These are phyloP conservation scores for Psix sp. DNA, from an alignment of 1,140 invertebrate species.

Conservation along the genomic window DNA sequence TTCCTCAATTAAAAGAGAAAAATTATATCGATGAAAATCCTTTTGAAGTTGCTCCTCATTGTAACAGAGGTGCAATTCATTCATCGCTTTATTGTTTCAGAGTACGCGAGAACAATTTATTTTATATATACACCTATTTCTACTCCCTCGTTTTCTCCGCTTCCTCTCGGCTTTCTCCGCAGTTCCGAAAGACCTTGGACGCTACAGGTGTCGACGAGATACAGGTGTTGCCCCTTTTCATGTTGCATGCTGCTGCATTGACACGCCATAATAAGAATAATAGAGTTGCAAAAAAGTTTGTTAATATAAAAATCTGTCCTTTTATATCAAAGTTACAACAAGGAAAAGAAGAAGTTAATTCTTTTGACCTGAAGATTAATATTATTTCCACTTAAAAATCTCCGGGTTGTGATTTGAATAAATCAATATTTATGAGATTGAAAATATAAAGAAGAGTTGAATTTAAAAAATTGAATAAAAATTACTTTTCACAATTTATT, in stretches of 20 bases:
- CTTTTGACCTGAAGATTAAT: no score
- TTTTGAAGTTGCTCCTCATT: slow-evolving; percentile 24
- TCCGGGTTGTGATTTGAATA: no score
- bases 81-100: slow-evolving; percentile 17
- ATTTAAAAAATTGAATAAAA: no score
- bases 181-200: slow-evolving; percentile 53
- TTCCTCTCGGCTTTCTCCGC: slow-evolving; percentile 48
- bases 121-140: slow-evolving; percentile 61
- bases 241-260: slow-evolving; percentile 34
- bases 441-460: no score
- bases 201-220: slow-evolving; percentile 74
- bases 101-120: slow-evolving; percentile 63
- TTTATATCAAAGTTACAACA: no score
- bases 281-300: slow-evolving; percentile 45
- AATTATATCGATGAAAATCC: slow-evolving; percentile 34
- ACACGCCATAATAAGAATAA: slow-evolving; percentile 10
- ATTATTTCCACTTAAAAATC: no score
- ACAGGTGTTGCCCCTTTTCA: slow-evolving; percentile 65
- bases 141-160: slow-evolving; percentile 48
- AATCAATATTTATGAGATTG: no score
- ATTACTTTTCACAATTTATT: no score
- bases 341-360: no score
- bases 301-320: no score
- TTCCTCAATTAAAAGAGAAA: slow-evolving; percentile 34
- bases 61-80: slow-evolving; percentile 18